Evolutionary conservation across 1,140 invertebrate species (phyloP), one percentile per base, ranked within the genome.

Genomic region (Formica exsecta): DNA sequence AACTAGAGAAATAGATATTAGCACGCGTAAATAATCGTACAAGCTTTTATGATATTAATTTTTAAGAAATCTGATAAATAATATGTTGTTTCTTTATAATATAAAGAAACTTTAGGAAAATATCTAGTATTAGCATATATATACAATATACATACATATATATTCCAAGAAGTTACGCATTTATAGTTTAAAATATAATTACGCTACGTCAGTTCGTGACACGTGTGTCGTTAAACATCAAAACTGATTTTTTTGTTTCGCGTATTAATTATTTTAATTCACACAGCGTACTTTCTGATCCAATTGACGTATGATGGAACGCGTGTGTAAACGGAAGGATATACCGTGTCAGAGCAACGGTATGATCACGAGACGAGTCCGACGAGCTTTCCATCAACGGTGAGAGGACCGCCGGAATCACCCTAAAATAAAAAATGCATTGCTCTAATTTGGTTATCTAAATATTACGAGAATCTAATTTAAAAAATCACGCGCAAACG

Each of bases 351-450:
- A 5, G 87, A 95, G 90, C 95, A 96, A 38, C 92, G 87, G 1
- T 93, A 94, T 3, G 71, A 79, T 94, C 94, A 96, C 19, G 94
- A 95, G 11, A 95, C 94, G 4, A 96, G 89, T 36, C 95, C 96
- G 22, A 92, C 86, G 88, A 87, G 89, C 61, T 94, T 90, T 25
- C 90, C 91, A 38, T 94, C 86, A 71, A 95, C 95, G 25, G 95
- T 94, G 41, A 96, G 86, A n/a, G 96, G 96, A 19, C 95, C 96
- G 22, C 95, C 96, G 19, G 95, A 95, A 85, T 96, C 96, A 81
- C 95, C 95, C 95, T 96, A 44, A 68, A 68, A 48, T 48, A 7
- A 38, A 38, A 66, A 79, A 48, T 65, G 0, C n/a, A 79, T 25
- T 54, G 16, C 13, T 0, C 5, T n/a, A 38, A n/a, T 38, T 5